phyloP scores from a whole-genome alignment of 2,888 invertebrate species.

The Fissipunctia ypsillon region DNA sequence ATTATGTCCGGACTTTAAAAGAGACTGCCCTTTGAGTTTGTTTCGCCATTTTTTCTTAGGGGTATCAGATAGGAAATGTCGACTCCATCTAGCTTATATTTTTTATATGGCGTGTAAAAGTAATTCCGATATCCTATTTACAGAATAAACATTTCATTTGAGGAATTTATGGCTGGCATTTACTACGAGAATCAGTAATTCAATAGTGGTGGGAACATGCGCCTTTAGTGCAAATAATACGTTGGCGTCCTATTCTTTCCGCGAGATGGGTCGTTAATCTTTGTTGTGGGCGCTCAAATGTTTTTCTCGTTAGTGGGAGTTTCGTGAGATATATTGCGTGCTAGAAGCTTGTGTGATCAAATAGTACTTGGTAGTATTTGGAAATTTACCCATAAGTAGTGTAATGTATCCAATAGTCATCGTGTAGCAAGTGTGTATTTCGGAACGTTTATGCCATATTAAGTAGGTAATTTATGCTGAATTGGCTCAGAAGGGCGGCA shows the following conservation, averaged over 20 bases:
- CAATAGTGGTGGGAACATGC: conserved; percentile 26
- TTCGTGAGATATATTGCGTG: conserved; percentile 41
- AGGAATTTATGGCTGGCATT: conserved; percentile 28
- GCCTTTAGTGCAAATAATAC: conserved; percentile 24
- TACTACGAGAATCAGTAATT: conserved; percentile 38
- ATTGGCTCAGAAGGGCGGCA: too few relatives aligned
- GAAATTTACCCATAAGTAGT: not conserved
- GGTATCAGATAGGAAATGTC: not conserved
- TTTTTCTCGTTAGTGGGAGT: conserved; percentile 50
- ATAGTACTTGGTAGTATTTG: not conserved
- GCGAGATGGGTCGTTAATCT: conserved; percentile 55
- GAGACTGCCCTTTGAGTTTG: too few relatives aligned
- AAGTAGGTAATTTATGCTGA: too few relatives aligned
- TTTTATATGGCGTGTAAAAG: not conserved
- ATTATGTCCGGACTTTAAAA: too few relatives aligned
- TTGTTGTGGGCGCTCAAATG: conserved; percentile 52
- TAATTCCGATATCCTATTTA: not conserved
- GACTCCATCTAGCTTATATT: not conserved
- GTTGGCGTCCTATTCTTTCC: conserved; percentile 45
- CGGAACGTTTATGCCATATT: too few relatives aligned
- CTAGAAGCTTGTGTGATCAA: conserved; percentile 11
- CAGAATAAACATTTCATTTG: not conserved
- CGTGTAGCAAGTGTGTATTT: too few relatives aligned
- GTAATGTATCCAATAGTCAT: too few relatives aligned
- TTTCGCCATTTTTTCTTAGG: too few relatives aligned